Percentiles rank a stretch among this genome's conserved stretches.
phyloP scores from a whole-genome alignment of 2,113 vertebrate genomes.

The Chlorocebus sabaeus region DNA sequence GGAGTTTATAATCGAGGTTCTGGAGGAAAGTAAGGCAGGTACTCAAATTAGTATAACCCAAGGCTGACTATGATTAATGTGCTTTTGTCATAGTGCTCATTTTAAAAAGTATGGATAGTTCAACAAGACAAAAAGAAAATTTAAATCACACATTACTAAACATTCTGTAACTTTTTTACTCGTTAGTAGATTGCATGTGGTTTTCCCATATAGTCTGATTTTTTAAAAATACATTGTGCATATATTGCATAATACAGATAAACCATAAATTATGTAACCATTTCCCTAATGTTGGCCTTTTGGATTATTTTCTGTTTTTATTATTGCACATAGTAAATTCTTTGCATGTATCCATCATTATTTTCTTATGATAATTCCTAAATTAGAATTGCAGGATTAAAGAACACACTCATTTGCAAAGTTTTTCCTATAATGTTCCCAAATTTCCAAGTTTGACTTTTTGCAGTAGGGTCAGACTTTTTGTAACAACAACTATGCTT shows the following conservation, averaged over 20 bases:
- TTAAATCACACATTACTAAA: no score
- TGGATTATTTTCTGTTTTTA: conserved; percentile 6
- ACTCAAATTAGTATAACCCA: no score
- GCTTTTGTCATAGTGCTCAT: background rate
- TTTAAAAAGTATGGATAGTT: background rate
- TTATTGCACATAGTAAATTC: background rate
- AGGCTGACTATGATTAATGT: background rate
- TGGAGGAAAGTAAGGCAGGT: background rate
- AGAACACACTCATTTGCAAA: background rate
- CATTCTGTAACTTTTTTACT: no score
- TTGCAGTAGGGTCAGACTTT: background rate
- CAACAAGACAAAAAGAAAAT: no score
- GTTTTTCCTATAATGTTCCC: background rate
- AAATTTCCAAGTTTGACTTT: background rate
- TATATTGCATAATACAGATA: background rate
- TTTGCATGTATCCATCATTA: background rate
- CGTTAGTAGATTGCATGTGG: background rate
- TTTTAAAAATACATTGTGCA: background rate
- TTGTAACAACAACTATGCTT: background rate
- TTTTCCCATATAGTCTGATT: no score
- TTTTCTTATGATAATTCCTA: background rate
- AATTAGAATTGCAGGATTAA: background rate
- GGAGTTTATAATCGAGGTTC: background rate
- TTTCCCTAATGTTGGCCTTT: background rate
- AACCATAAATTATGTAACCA: background rate